Evolutionary conservation across 2,113 vertebrate species (phyloP).

Genomic region (Petaurus breviceps): DNA sequence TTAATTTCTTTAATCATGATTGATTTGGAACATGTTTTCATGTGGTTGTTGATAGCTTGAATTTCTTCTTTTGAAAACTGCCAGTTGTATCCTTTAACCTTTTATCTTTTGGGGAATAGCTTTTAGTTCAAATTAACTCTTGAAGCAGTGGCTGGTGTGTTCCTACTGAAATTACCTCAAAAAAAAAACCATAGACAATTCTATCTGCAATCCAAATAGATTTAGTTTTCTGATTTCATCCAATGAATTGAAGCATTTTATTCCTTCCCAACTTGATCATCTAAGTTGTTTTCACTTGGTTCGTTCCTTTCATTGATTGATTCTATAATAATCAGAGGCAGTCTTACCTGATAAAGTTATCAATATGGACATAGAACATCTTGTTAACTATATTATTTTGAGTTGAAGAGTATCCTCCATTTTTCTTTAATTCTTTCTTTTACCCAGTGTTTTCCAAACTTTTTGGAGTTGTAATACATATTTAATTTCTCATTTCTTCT

Average conservation of each 20-base stretch:
- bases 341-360: background rate
- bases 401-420: background rate
- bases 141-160: background rate
- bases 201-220: background rate
- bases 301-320: background rate
- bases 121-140: background rate
- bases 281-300: background rate
- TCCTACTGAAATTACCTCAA: too few species aligned
- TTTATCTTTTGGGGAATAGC: background rate
- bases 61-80: background rate
- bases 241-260: background rate
- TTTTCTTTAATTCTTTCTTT: background rate
- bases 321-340: background rate
- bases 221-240: background rate
- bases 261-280: background rate
- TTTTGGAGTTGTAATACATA: background rate
- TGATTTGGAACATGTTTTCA: background rate
- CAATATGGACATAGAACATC: background rate
- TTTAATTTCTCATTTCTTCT: background rate
- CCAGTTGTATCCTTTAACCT: background rate
- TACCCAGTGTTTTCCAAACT: background rate
- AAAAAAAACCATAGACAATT: background rate
- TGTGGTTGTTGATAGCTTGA: background rate
- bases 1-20: background rate
- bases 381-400: background rate